A percentile compares a stretch with the other conserved stretches of the same genome.
Conservation (phyloP, 2,113 vertebrate genomes). For the Lepidothrix coronata region DNA sequence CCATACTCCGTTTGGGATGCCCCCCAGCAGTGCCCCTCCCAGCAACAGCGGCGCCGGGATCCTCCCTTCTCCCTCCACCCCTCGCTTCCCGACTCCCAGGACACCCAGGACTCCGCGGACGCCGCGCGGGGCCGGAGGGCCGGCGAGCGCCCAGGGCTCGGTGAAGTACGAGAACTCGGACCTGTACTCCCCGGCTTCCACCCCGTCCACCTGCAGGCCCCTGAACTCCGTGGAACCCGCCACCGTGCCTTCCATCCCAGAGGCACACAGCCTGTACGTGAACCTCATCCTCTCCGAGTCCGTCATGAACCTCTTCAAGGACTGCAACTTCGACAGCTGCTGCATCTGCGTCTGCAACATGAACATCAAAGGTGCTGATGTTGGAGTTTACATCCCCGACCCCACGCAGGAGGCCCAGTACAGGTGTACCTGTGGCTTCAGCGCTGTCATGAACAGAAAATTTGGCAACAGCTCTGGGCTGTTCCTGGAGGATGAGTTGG, state of each 20-base stretch:
- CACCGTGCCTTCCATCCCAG: slow-evolving; percentile 93
- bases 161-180: slow-evolving; percentile 96
- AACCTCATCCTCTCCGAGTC: slow-evolving; percentile 98
- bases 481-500: slow-evolving; percentile 97
- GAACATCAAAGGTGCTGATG: slow-evolving; percentile 97
- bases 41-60: slow-evolving; percentile 92
- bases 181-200: slow-evolving; percentile 94
- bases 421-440: slow-evolving; percentile 93
- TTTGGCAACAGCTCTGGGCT: slow-evolving; percentile 95
- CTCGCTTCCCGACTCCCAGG: slow-evolving; percentile 92
- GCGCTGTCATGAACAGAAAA: slow-evolving; percentile 94
- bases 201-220: slow-evolving; percentile 93
- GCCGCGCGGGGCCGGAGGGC: slow-evolving; percentile 86
- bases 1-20: slow-evolving; percentile 91
- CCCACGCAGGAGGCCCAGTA: slow-evolving; percentile 89
- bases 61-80: slow-evolving; percentile 94
- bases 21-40: slow-evolving; percentile 89
- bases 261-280: slow-evolving; percentile 98
- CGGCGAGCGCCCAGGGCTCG: slow-evolving; percentile 93
- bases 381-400: slow-evolving; percentile 95
- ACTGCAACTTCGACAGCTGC: slow-evolving; percentile 99
- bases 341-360: slow-evolving; percentile 98
- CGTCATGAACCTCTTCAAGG: slow-evolving; percentile 97
- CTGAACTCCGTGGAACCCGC: slow-evolving; percentile 96
- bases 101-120: slow-evolving; percentile 94